Evolutionary conservation across 2,888 invertebrate species (phyloP).

Genomic region (Sesia apiformis): DNA sequence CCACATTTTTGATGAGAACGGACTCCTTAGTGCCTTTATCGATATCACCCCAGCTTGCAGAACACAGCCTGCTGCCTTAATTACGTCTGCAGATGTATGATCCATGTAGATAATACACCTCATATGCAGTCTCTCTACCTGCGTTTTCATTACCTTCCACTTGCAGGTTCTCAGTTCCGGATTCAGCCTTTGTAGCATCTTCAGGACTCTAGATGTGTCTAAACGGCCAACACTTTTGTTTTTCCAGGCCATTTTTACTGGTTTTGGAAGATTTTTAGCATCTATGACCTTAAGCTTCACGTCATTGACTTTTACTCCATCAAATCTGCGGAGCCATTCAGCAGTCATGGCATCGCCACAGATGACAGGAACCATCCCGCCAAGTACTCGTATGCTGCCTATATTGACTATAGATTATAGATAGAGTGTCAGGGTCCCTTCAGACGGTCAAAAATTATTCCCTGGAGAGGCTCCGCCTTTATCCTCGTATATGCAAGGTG

Average conservation of each 20-base stretch:
- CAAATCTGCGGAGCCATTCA: not conserved
- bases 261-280: constrained; percentile 1
- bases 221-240: not conserved
- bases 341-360: not conserved
- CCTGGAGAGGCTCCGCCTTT: too few species aligned
- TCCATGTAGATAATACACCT: not conserved
- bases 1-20: too few species aligned
- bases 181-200: not conserved
- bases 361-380: not conserved
- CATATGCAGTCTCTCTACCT: not conserved
- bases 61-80: not conserved
- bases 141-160: not conserved
- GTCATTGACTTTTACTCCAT: not conserved
- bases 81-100: not conserved
- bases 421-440: too few species aligned
- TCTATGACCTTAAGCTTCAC: not conserved
- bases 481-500: too few species aligned
- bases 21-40: too few species aligned
- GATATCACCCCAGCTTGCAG: not conserved
- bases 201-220: not conserved
- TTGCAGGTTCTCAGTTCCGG: not conserved
- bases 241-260: constrained; percentile 2
- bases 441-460: too few species aligned
- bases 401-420: too few species aligned
- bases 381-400: too few species aligned